Base-by-base conservation (phyloP, 2,797 vertebrate genomes). In the Scarus forsteni region DNA sequence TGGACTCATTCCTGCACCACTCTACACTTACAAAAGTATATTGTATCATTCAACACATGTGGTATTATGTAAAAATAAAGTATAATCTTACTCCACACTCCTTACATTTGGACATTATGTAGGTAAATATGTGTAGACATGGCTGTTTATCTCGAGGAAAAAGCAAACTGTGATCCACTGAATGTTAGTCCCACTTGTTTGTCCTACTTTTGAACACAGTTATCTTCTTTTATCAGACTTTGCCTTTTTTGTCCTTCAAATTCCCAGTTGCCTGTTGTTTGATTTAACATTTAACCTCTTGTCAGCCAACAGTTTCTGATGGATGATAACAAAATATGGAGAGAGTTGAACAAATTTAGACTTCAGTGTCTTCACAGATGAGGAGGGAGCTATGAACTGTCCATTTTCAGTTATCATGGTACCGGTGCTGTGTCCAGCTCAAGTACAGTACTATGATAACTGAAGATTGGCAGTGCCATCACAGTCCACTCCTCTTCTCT, bases 391-490 rank as follows among this genome's bases (percentile, higher is more conserved):
- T 81, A 66, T 98, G 97, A 99, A 98, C 97, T 99, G 97, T 95
- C 97, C 97, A 99, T 99, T 96, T 99, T 97, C 98, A 96, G 98
- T 98, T 99, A 99, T 99, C 98, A 99, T 97, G 96, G 98, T 98
- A 98, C 98, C 96, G 97, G 94, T 99, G 97, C 98, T 98, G 97
- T 99, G 95, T 99, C 80, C 85, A 86, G 95, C 92, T 97, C 96
- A 96, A 96, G 98, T 99, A 99, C 98, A 99, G 98, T 99, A 99
- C 98, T 99, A 98, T 99, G 98, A 99, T 99, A 99, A 98, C 97
- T 99, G 98, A 99, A 99, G 97, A 98, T 98, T 99, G 98, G 94
- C 96, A 93, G 97, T 98, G 97, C 96, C 96, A 96, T 96, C 97
- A 92, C 97, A 84, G 95, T 89, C 88, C 86, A 91, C 84, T 83